These are phyloP conservation scores for Agriopis leucophaearia DNA, from an alignment of 2,888 invertebrate species.

Conservation along the genomic window DNA sequence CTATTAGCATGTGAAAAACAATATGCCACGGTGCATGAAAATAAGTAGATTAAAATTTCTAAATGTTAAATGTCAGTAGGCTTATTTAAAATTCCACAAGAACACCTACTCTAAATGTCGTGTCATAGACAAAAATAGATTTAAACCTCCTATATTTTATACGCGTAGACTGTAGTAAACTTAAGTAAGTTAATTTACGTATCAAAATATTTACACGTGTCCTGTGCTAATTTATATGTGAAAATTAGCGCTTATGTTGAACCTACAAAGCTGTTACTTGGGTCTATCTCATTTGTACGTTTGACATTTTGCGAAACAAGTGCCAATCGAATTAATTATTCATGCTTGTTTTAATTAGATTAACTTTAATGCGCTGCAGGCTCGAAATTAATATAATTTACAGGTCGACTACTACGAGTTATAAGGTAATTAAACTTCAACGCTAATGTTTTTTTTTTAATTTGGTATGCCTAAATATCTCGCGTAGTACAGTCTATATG, in stretches of 20 bases:
- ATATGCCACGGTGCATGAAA: not conserved
- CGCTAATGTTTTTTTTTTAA: too few species aligned
- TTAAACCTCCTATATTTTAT: not conserved
- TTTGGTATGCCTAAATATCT: too few species aligned
- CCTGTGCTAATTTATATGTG: not conserved
- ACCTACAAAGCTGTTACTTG: slow-evolving; percentile 11
- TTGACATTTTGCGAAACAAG: slow-evolving; percentile 6
- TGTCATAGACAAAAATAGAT: not conserved
- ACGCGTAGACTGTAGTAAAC: not conserved
- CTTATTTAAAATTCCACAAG: not conserved
- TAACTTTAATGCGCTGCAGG: not conserved
- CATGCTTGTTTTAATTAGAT: slow-evolving; percentile 16
- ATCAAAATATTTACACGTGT: not conserved
- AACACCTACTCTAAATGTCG: slow-evolving; percentile 1
- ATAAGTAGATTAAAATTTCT: not conserved
- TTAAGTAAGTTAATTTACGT: not conserved
- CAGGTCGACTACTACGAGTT: not conserved
- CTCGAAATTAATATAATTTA: not conserved
- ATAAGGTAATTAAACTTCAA: not conserved
- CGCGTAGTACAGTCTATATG: too few species aligned
- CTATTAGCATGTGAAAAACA: not conserved
- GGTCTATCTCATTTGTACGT: slow-evolving; percentile 15
- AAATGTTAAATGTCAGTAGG: slow-evolving; percentile 8
- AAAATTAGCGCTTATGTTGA: slow-evolving; percentile 4
- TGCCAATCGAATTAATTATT: slow-evolving; percentile 17